Evolutionary conservation across 92 coral and sea anemone species (phyloP).

Genomic region (Parazoanthus darwini): DNA sequence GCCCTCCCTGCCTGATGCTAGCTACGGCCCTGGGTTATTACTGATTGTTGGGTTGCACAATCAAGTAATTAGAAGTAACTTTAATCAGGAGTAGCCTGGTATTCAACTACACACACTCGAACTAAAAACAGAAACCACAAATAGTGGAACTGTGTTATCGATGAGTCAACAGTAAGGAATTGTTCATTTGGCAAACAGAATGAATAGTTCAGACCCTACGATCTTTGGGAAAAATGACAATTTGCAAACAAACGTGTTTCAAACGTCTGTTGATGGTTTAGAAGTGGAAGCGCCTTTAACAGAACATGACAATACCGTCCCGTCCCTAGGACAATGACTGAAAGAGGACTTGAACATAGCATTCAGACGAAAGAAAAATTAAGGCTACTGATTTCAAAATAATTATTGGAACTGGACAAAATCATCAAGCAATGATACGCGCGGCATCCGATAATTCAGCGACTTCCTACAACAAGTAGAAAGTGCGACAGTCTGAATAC

Average conservation of each 20-base stretch:
- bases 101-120: conserved; percentile 26
- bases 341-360: conserved; percentile 28
- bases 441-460: too few relatives aligned
- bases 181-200: conserved; percentile 20
- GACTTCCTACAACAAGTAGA: too few relatives aligned
- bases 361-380: conserved; percentile 18
- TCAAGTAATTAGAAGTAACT: too few relatives aligned
- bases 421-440: too few relatives aligned
- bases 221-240: not conserved
- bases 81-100: too few relatives aligned
- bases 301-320: conserved; percentile 12
- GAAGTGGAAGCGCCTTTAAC: conserved; percentile 12
- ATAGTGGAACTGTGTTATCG: conserved; percentile 27
- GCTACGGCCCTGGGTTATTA: too few relatives aligned
- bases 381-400: too few relatives aligned
- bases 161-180: not conserved
- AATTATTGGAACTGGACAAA: too few relatives aligned
- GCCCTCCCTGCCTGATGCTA: too few relatives aligned
- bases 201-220: conserved; percentile 26
- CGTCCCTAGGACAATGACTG: conserved; percentile 19
- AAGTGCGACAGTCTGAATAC: too few relatives aligned
- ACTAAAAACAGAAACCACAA: conserved; percentile 27
- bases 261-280: conserved; percentile 27
- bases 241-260: conserved; percentile 12
- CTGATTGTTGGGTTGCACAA: too few relatives aligned